Conservation (phyloP, 2,113 vertebrate species). For the Ctenomys sociabilis region DNA sequence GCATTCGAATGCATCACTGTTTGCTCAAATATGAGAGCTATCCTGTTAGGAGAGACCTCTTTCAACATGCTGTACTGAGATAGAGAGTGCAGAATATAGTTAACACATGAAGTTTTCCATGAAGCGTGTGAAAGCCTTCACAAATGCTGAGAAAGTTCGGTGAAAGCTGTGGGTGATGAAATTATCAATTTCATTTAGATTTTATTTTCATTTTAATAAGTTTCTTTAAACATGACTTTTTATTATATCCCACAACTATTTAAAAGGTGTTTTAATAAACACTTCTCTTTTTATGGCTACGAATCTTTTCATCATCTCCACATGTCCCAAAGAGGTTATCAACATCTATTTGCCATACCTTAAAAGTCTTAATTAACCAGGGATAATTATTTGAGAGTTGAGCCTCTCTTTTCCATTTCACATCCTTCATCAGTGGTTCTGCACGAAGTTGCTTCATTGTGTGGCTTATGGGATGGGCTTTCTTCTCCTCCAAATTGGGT, state of each 20-base stretch:
- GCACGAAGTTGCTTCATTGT: conserved; percentile 76
- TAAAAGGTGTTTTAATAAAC: conserved; percentile 86
- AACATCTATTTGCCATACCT: conserved; percentile 74
- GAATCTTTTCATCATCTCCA: conserved; percentile 81
- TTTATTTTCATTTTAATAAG: conserved; percentile 83
- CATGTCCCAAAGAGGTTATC: conserved; percentile 77
- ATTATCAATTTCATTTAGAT: conserved; percentile 76
- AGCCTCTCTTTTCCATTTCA: conserved; percentile 70
- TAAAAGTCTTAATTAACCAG: conserved; percentile 85
- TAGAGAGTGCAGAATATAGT: not conserved
- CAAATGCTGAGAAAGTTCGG: conserved; percentile 70
- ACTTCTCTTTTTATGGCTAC: conserved; percentile 78
- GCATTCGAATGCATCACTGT: not conserved
- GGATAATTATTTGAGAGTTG: conserved; percentile 79
- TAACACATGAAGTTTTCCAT: conserved; percentile 43
- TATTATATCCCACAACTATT: conserved; percentile 76
- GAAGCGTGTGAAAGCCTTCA: conserved; percentile 66
- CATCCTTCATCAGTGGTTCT: conserved; percentile 80
- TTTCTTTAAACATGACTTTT: conserved; percentile 80
- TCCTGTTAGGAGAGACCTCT: not conserved
- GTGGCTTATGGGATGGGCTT: not conserved
- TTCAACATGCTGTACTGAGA: not conserved
- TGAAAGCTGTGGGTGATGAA: conserved; percentile 78
- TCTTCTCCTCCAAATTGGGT: conserved; percentile 76
- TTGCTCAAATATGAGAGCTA: not conserved